A percentile compares a stretch with the other conserved stretches of the same genome.
phyloP scores from a whole-genome alignment of 2,888 invertebrate species.

The Falcaria lacertinaria region DNA sequence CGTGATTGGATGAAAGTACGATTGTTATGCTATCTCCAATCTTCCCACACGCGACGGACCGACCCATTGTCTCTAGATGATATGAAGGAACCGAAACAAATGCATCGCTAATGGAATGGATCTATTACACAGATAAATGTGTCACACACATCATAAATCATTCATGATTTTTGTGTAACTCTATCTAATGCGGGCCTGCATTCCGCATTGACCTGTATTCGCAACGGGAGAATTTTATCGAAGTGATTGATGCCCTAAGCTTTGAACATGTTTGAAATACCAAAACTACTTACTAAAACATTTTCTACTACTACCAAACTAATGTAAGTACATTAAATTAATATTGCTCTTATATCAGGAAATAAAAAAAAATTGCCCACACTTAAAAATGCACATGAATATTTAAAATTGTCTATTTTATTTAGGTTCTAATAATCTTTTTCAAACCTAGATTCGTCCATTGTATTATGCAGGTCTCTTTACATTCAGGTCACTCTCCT shows the following conservation, averaged over 20 bases:
- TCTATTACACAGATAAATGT: constrained; percentile 47
- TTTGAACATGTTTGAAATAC: neutral
- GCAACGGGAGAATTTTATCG: neutral
- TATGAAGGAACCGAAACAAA: constrained; percentile 42
- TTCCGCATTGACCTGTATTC: neutral
- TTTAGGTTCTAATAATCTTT: too few relatives aligned
- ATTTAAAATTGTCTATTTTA: too few relatives aligned
- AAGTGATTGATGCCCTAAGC: neutral
- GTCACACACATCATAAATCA: constrained; percentile 34
- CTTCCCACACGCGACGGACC: constrained; percentile 62
- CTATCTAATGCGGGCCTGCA: neutral
- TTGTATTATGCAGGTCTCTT: too few relatives aligned
- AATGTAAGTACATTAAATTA: too few relatives aligned
- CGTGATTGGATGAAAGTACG: constrained; percentile 71
- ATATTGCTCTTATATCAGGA: too few relatives aligned
- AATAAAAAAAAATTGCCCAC: too few relatives aligned
- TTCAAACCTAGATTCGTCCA: too few relatives aligned
- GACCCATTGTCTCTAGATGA: constrained; percentile 44
- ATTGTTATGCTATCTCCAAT: constrained; percentile 56
- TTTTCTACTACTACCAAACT: too few relatives aligned
- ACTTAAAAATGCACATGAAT: too few relatives aligned
- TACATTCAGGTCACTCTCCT: too few relatives aligned
- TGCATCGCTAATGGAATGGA: constrained; percentile 50
- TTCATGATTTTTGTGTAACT: constrained; percentile 25
- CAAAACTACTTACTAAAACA: too few relatives aligned